Base-by-base conservation (phyloP, 2,888 invertebrate species). In the Ectemnius continuus region DNA sequence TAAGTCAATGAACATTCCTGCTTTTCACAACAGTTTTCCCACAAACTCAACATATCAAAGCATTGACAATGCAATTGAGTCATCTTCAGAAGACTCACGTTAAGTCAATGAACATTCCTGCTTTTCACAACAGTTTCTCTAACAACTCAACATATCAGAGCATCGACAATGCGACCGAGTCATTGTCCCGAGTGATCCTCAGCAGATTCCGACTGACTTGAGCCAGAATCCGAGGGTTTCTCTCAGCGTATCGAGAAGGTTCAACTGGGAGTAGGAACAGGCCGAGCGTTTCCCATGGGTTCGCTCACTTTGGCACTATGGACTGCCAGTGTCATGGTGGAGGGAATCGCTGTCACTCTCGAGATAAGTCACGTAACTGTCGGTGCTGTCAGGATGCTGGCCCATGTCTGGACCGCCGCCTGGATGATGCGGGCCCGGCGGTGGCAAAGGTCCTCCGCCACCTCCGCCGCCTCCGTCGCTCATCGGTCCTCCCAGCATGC, bases 331-430 rank as follows among this genome's bases (percentile, higher is more conserved):
- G 87, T 93, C 92, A 84, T 92, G 92, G 77, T 92, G 92, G 80
- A 93, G 89, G 81, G 92, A 92, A 88, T 93, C 93, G 82, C 91
- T 91, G 92, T 97, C 97, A 91, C 97, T 97, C 91, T 97, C 97
- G 86, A 97, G 94, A 93, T 97, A 97, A 75, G 97, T 97, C 81
- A 97, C 97, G 92, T 97, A 97, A 91, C 97, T 97, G 92, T 97
- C 96, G 68, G 95, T 95, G 87, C 95, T 95, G 91, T 96, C 95
- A 20, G 95, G 95, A 91, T 96, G 96, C 83, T 94, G 94, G 87
- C 94, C 94, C 85, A 93, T 93, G 88, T 94, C 94, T 73, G 92
- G 91, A 20, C 85, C 86, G 28, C 89, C 87, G 48, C 84, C 76
- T 16, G 83, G 87, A 65, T 89, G 89, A 73, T 88, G 87, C 23